phyloP scores from a whole-genome alignment of 2,888 invertebrate genomes.

The Agrypnus murinus region DNA sequence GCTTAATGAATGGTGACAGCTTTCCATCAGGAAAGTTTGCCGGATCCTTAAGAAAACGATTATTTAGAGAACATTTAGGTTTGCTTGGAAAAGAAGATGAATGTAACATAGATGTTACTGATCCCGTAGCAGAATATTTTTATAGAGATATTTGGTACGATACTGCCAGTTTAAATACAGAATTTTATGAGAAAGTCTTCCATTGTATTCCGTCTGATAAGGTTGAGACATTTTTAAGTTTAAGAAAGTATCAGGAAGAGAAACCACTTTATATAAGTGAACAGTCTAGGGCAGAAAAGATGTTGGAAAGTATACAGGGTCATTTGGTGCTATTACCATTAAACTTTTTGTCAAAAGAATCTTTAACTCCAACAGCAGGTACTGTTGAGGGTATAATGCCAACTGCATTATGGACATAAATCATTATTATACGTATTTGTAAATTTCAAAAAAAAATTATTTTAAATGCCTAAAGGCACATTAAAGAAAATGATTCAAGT shows the following conservation, averaged over 20 bases:
- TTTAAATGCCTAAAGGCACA: too few relatives aligned
- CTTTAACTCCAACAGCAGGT: slow-evolving; percentile 85
- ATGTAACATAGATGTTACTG: slow-evolving; percentile 78
- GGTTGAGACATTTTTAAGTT: slow-evolving; percentile 84
- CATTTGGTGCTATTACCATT: slow-evolving; percentile 92
- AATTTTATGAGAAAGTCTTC: slow-evolving; percentile 93
- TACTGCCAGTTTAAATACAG: slow-evolving; percentile 88
- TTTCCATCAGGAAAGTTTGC: slow-evolving; percentile 92
- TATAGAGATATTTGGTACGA: slow-evolving; percentile 89
- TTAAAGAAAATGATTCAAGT: too few relatives aligned
- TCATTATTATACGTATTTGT: too few relatives aligned
- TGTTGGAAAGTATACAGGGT: slow-evolving; percentile 86
- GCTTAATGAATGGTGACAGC: slow-evolving; percentile 86
- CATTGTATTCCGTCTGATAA: slow-evolving; percentile 91
- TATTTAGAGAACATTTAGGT: slow-evolving; percentile 96
- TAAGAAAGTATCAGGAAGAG: slow-evolving; percentile 85
- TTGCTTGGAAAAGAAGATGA: slow-evolving; percentile 72
- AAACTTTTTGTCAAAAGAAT: slow-evolving; percentile 91
- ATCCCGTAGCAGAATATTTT: slow-evolving; percentile 88
- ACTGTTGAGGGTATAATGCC: slow-evolving; percentile 96
- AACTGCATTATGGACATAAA: slow-evolving; percentile 91
- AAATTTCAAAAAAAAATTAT: too few relatives aligned
- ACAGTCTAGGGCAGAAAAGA: slow-evolving; percentile 81
- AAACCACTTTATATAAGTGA: slow-evolving; percentile 83
- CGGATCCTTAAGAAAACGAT: slow-evolving; percentile 85